phyloP scores from a whole-genome alignment of 2,113 vertebrate species.

The Syngnathus scovelli region DNA sequence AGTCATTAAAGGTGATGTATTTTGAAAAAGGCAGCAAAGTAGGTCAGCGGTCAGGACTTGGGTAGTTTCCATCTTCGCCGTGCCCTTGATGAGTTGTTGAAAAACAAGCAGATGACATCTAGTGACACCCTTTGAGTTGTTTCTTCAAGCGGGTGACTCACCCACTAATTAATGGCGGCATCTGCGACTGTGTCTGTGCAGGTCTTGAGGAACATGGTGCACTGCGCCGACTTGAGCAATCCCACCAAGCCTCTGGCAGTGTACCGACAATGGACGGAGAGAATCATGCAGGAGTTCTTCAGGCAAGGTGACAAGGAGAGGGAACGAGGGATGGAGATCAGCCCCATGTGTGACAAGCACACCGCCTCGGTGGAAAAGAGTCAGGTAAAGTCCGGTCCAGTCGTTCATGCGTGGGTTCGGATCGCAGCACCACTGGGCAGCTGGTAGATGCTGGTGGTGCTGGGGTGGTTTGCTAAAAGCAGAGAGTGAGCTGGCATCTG shows the following conservation, averaged over 20 bases:
- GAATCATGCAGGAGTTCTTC: conserved; percentile 93
- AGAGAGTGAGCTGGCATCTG: conserved; percentile 32
- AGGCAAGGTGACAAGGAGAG: conserved; percentile 86
- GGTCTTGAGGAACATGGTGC: conserved; percentile 92
- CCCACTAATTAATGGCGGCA: neutral
- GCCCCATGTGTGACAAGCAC: conserved; percentile 92
- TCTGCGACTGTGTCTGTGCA: conserved; percentile 39
- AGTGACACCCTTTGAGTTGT: too few species aligned
- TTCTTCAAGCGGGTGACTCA: too few species aligned
- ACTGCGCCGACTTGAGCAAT: conserved; percentile 91
- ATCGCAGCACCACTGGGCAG: neutral
- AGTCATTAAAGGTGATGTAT: neutral
- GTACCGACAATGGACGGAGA: conserved; percentile 89
- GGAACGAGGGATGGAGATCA: conserved; percentile 89
- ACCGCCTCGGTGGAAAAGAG: conserved; percentile 90
- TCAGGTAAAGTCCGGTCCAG: conserved; percentile 69
- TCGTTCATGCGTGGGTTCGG: neutral
- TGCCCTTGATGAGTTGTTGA: too few species aligned
- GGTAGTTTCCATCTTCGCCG: too few species aligned
- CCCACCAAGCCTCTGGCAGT: conserved; percentile 87
- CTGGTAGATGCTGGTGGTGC: neutral
- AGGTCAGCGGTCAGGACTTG: too few species aligned
- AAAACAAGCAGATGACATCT: too few species aligned
- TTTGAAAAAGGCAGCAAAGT: neutral
- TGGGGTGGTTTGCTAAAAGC: neutral